Percentiles rank a stretch among this genome's conserved stretches.
Conservation (phyloP, 2,797 vertebrate genomes). For the Crossoptilon crossoptilon region DNA sequence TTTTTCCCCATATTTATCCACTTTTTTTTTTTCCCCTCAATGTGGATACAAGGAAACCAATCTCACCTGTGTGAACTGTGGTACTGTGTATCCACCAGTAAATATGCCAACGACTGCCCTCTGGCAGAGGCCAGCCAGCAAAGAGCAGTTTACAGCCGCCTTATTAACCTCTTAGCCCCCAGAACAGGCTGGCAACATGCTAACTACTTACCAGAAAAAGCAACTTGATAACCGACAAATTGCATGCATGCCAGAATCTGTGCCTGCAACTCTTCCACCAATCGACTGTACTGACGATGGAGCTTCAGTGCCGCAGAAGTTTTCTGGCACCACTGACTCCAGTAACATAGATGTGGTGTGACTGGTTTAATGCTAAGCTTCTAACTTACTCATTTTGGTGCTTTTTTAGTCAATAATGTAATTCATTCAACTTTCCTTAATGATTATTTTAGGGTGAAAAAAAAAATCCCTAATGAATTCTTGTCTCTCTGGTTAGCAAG, state of each 20-base stretch:
- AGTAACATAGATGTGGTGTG: background rate
- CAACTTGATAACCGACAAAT: background rate
- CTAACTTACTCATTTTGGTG: background rate
- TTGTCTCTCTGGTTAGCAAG: background rate
- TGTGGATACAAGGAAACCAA: background rate
- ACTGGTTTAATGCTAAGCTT: background rate
- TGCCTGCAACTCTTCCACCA: slow-evolving; percentile 1
- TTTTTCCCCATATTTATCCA: background rate
- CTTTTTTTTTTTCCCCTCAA: background rate
- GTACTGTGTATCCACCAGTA: background rate
- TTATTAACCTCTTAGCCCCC: background rate
- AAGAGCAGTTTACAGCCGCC: background rate
- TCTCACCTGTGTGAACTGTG: background rate
- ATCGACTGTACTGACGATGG: background rate
- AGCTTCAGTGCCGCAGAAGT: background rate
- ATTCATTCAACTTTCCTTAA: background rate
- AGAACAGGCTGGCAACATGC: background rate
- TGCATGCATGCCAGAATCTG: background rate
- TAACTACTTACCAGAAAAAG: background rate
- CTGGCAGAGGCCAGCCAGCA: background rate
- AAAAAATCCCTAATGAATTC: background rate
- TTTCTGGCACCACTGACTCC: background rate
- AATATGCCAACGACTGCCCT: background rate
- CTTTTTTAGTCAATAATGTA: background rate
- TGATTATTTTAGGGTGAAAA: background rate